Evolutionary conservation across 2,888 invertebrate genomes (phyloP).

Genomic region (Escarpia spicata): DNA sequence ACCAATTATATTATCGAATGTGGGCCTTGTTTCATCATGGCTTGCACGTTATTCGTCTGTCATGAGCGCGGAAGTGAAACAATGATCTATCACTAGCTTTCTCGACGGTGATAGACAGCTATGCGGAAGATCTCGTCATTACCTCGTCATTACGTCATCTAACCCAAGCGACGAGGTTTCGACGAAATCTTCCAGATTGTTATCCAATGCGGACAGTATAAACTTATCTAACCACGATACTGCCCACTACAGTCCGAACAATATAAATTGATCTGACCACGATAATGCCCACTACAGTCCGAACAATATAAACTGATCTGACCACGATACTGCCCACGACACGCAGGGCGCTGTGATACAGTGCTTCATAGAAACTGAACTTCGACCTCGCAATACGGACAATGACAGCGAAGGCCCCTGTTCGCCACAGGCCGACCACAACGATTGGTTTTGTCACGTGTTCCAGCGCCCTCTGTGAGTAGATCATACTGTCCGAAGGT

Average conservation of each 20-base stretch:
- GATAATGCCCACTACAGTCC: no score
- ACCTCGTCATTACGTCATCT: not conserved
- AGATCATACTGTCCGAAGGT: no score
- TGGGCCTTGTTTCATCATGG: no score
- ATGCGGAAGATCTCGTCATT: not conserved
- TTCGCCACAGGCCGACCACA: not conserved
- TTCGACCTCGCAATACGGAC: not conserved
- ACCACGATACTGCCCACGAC: not conserved
- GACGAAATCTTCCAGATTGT: not conserved
- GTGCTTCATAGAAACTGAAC: not conserved
- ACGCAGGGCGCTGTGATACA: not conserved
- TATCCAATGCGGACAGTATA: not conserved
- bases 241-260: no score
- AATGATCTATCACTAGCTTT: no score
- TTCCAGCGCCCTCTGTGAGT: no score
- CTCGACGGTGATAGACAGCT: not conserved
- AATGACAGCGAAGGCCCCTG: not conserved
- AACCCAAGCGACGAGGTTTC: not conserved
- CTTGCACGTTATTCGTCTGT: no score
- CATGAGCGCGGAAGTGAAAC: no score
- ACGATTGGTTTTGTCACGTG: not conserved
- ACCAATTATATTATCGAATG: no score
- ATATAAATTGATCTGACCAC: no score
- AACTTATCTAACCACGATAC: not conserved
- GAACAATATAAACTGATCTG: no score